Percentiles rank a stretch among this genome's conserved stretches.
These are phyloP conservation scores for Chaetophractus vellerosus DNA, from an alignment of 2,797 vertebrate species.

Conservation along the genomic window DNA sequence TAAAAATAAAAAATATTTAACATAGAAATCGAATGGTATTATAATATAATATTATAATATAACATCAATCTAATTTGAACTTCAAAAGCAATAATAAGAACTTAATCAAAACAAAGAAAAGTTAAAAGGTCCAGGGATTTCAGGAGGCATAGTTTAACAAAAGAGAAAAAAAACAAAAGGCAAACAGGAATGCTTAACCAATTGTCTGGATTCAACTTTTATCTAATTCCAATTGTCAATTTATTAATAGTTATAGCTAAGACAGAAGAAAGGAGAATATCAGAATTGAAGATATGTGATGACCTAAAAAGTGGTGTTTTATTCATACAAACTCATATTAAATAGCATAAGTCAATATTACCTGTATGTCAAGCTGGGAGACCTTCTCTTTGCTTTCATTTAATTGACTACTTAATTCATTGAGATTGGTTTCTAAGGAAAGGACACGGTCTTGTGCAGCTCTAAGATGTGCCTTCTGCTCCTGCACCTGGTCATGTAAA, in stretches of 20 bases:
- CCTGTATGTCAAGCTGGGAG: constrained; percentile 96
- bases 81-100: constrained; percentile 44
- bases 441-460: constrained; percentile 95
- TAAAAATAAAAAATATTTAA: constrained; percentile 19
- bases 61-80: constrained; percentile 51
- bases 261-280: neutral
- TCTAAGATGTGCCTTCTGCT: constrained; percentile 96
- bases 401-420: constrained; percentile 94
- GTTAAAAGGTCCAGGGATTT: neutral
- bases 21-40: constrained; percentile 21
- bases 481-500: constrained; percentile 97
- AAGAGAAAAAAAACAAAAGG: neutral
- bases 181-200: constrained; percentile 21
- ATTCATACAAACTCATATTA: neutral
- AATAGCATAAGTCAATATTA: constrained; percentile 80
- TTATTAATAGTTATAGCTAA: constrained; percentile 36
- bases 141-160: neutral
- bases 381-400: constrained; percentile 97
- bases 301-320: neutral
- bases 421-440: constrained; percentile 93
- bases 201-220: neutral
- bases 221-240: constrained; percentile 3
- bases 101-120: constrained; percentile 37
- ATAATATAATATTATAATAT: neutral
- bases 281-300: neutral